Percentiles rank a stretch among this genome's conserved stretches.
phyloP scores from a whole-genome alignment of 2,888 invertebrate species.

The Erebia aethiops region DNA sequence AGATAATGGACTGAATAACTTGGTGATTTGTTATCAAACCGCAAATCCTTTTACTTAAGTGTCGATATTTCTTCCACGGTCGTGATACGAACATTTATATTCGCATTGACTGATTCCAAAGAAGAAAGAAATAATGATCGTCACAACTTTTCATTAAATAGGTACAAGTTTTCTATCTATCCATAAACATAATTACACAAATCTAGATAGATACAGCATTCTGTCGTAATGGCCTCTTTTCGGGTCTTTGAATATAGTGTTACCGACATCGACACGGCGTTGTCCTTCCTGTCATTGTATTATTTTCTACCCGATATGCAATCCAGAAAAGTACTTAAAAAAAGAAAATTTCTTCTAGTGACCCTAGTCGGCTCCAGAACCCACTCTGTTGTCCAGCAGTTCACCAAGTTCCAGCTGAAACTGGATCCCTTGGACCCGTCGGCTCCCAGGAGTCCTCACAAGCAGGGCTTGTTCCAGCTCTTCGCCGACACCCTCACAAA shows the following conservation, averaged over 20 bases:
- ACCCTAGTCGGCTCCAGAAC: conserved; percentile 86
- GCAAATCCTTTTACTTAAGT: neutral
- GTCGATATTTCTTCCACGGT: conserved; percentile 10
- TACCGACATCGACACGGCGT: too few relatives aligned
- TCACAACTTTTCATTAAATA: neutral
- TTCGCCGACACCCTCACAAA: conserved; percentile 83
- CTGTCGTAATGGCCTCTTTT: too few relatives aligned
- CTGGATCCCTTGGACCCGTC: conserved; percentile 85
- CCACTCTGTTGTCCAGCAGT: conserved; percentile 87
- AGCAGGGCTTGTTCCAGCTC: conserved; percentile 77
- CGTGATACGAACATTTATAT: conserved; percentile 3
- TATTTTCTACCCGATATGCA: neutral
- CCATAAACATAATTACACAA: too few relatives aligned
- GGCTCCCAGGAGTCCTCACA: conserved; percentile 55
- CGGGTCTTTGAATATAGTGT: too few relatives aligned
- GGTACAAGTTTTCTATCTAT: too few relatives aligned
- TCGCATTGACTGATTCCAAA: neutral
- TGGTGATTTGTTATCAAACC: neutral
- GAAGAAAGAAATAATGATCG: neutral
- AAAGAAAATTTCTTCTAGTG: conserved; percentile 66
- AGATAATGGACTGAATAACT: conserved; percentile 13
- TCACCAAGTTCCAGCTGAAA: conserved; percentile 90
- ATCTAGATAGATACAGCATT: too few relatives aligned
- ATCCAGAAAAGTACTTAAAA: neutral
- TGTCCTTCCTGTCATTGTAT: too few relatives aligned